Evolutionary conservation across 2,113 vertebrate species (phyloP), one percentile per base, ranked within the genome.

Genomic region (Bubalus kerabau): DNA sequence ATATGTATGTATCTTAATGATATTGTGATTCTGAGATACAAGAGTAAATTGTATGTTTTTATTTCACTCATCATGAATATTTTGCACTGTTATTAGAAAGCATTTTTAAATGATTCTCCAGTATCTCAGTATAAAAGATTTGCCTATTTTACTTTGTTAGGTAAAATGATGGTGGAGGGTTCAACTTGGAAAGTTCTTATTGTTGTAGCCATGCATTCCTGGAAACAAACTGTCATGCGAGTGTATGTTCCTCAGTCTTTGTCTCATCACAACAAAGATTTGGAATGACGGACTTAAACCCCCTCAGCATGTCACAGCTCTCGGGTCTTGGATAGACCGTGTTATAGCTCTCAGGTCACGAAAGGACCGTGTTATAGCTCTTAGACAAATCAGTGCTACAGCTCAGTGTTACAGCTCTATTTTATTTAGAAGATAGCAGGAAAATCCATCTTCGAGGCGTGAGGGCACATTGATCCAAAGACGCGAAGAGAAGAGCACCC

Each of bases 391-490:
- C 28, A 62, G 13, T 30, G 60, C 13, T 15, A 26, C 59, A 62
- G 59, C 13, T 62, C 59, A 30, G 28, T 15, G 59, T 62, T 62
- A 30, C 59, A 30, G 60, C 6, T 30, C 28, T 30, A 60, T 60
- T 14, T 60, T 60, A 30, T 60, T 30, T 60, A 60, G 59, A 30
- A 60, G 28, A 60, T 14, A 7, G 26, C 59, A 60, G 59, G 59
- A 15, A 60, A 60, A 60, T 30, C 60, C 60, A 62, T 62, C 28
- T 62, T 7, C 1, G 13, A 60, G 13, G 26, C 2, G 0, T 30
- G 12, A 28, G 28, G 59, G 3, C 59, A 14, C 1, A 0, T 30
- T 1, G 0, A 48, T 48, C 48, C 11, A 48, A 48, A 60, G 59
- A 60, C 0, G 0, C 0, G 28, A 59, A 26, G 28, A 59, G 59